Percentiles rank a stretch among this genome's conserved stretches.
phyloP scores from a whole-genome alignment of 2,113 vertebrate genomes.

The Chamaea fasciata region DNA sequence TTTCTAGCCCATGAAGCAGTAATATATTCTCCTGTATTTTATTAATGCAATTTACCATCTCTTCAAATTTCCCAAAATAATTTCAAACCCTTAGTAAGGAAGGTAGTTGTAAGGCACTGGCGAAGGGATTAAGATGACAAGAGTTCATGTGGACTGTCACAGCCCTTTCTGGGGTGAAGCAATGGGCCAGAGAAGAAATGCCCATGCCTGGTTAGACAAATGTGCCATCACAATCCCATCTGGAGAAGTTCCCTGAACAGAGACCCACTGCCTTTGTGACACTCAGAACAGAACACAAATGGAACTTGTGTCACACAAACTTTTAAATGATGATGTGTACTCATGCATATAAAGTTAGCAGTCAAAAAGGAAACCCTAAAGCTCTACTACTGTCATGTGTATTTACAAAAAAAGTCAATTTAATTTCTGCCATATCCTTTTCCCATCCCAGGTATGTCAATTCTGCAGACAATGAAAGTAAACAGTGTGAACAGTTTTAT shows the following conservation, averaged over 20 bases:
- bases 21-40: neutral
- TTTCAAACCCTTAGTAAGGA: neutral
- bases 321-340: neutral
- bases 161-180: neutral
- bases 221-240: neutral
- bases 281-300: neutral
- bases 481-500: neutral
- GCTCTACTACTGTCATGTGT: neutral
- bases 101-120: neutral
- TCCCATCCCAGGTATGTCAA: neutral
- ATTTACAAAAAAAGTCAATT: neutral
- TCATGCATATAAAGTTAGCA: neutral
- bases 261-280: neutral
- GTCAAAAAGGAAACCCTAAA: neutral
- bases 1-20: neutral
- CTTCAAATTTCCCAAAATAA: neutral
- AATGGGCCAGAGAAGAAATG: neutral
- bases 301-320: neutral
- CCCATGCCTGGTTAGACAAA: neutral
- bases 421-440: neutral
- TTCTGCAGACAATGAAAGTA: neutral
- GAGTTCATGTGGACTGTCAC: neutral
- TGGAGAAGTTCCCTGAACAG: neutral
- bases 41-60: neutral
- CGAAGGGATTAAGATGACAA: neutral